Base-by-base conservation (phyloP, 2,888 invertebrate species). In the Chloromyia formosa region DNA sequence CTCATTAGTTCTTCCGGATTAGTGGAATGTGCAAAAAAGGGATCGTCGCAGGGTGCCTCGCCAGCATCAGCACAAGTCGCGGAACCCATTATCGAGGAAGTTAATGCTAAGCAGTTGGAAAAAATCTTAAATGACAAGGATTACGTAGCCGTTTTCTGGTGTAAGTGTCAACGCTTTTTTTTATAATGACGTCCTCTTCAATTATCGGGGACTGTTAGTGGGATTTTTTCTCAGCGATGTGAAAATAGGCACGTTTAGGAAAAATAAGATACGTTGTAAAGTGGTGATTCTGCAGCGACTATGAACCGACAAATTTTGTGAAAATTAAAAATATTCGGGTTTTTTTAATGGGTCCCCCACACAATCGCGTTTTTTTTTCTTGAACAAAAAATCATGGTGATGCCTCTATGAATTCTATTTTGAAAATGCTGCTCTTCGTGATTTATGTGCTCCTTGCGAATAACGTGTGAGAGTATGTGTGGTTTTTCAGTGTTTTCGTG, bases 111-210 rank as follows among this genome's bases (percentile, higher is more conserved):
- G 87, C 94, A 95, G 88, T 90, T 95, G 88, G 95, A 95, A 86
- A 91, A 93, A 85, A 90, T 95, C 82, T 90, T 96, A 86, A 90
- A 92, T 86, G 94, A 94, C 82, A 94, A 95, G 90, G 95, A 95
- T 88, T 95, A 93, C 89, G 94, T 96, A 86, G 95, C 95, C 86
- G 95, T 95, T 87, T 95, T 93, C 88, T 96, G 95, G 94, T 96
- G 95, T 96, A 93, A 95, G 95, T 94, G 88, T 23, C 16, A 66
- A 10, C 27, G 27, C 3, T 35, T 35, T 35, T 35, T 35, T 35
- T 35, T 7, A 35, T 35, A 7, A 35, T 40, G 62, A 35, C 62
- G 20, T 62, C 5, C 42, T 40, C 42, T 35, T 35, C 27, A 35
- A 58, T 42, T 62, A 1, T 18, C n/a, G 42, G 35, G 42, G 45